Evolutionary conservation across 2,888 invertebrate species (phyloP).

Genomic region (Callimorpha dominula): DNA sequence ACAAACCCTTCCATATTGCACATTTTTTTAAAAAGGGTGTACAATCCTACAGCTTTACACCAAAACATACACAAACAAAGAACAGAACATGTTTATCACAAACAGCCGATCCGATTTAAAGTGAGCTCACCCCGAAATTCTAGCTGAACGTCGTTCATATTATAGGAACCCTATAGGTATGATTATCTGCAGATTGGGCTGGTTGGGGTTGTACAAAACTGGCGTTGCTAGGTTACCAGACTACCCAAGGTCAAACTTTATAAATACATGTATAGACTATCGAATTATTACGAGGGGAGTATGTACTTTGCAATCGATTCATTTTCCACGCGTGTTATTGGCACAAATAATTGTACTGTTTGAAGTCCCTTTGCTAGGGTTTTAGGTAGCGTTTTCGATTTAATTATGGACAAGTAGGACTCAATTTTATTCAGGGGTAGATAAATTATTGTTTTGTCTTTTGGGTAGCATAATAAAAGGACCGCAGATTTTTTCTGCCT

Average conservation of each 20-base stretch:
- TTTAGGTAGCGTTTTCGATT: conserved; percentile 31
- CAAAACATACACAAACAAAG: neutral
- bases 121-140: conserved; percentile 52
- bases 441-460: conserved; percentile 23
- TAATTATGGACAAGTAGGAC: conserved; percentile 36
- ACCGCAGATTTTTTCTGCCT: neutral
- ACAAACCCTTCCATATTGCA: neutral
- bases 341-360: conserved; percentile 51
- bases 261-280: conserved; percentile 69
- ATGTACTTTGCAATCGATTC: conserved; percentile 65
- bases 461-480: neutral
- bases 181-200: conserved; percentile 77
- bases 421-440: conserved; percentile 28
- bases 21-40: neutral
- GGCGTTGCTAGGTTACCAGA: conserved; percentile 83
- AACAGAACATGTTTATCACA: neutral
- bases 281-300: conserved; percentile 71
- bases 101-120: conserved; percentile 18
- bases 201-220: conserved; percentile 76
- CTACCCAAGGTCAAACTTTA: conserved; percentile 83
- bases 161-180: conserved; percentile 79
- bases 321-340: conserved; percentile 58
- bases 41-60: conserved; percentile 4
- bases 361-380: conserved; percentile 37
- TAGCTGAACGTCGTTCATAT: conserved; percentile 66